Base-by-base conservation (phyloP, 2,797 vertebrate species). In the Cyprinodon diabolis region DNA sequence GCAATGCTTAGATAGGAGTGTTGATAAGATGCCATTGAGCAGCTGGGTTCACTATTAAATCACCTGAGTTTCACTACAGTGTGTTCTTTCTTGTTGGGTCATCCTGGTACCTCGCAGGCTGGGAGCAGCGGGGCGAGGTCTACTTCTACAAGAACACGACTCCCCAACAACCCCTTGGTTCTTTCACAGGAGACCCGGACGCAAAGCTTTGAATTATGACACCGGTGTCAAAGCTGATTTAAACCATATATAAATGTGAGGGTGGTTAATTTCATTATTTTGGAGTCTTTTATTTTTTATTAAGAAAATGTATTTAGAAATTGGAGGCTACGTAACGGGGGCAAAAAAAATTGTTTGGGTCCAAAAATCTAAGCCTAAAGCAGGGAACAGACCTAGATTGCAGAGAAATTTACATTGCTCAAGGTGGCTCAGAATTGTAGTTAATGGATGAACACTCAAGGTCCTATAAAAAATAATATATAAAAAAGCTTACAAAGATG, bases 31-130 rank as follows among this genome's bases (percentile, higher is more conserved):
- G 60, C 82, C 79, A 56, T 78, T 0, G 47, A 87, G 87, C 91
- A 93, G 89, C 89, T 93, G 92, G 79, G 89, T 77, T 68, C 89
- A 75, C 72, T 25, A 60, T 79, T 51, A 47, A 0, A 76, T 86
- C 92, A 92, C 91, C 92, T 91, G 93, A 93, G 92, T 89, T 91
- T 87, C 77, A 77, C 66, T 81, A 35, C 40, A 68, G 75, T 69
- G 79, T 75, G 65, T 70, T 76, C 71, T 77, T 82, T 71, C 77
- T 78, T 40, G 76, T 86, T 68, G 80, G 78, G 84, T 79, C 68
- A 9, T 66, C 79, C 79, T 66, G 79, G 81, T 87, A 75, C 82
- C 86, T 88, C 63, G 4, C 21, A 4, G 86, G 85, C 81, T 30
- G 78, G 72, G 35, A 35, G 70, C 65, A 68, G 77, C 84, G 76